A percentile compares a stretch with the other conserved stretches of the same genome.
phyloP scores from a whole-genome alignment of 1,140 invertebrate species.

The Plodia interpunctella region DNA sequence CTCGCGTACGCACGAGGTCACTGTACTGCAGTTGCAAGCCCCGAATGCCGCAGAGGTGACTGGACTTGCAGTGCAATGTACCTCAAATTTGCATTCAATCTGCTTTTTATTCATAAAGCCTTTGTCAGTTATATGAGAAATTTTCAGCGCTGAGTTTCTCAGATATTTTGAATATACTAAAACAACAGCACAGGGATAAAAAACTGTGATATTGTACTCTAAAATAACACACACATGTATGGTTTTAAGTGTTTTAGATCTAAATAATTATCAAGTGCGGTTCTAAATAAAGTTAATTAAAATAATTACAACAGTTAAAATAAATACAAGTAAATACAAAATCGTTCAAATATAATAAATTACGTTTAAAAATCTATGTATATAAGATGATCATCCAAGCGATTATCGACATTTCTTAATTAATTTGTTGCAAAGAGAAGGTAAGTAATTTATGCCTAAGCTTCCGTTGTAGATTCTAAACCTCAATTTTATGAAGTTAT shows the following conservation, averaged over 20 bases:
- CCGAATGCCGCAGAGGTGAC: constrained; percentile 56
- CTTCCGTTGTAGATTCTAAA: too few relatives aligned
- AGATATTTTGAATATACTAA: too few relatives aligned
- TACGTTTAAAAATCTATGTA: too few relatives aligned
- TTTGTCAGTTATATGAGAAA: neutral
- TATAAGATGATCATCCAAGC: neutral
- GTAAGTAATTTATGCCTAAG: neutral
- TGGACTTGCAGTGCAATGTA: constrained; percentile 40
- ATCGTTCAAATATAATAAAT: too few relatives aligned
- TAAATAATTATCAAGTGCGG: too few relatives aligned
- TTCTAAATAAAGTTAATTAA: too few relatives aligned
- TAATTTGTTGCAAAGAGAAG: neutral
- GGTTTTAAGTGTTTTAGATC: too few relatives aligned
- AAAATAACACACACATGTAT: neutral
- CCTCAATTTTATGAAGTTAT: too few relatives aligned
- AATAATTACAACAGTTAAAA: too few relatives aligned
- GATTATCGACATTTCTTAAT: neutral
- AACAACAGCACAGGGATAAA: neutral
- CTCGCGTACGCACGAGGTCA: constrained; percentile 68
- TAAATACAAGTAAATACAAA: too few relatives aligned
- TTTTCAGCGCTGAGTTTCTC: too few relatives aligned
- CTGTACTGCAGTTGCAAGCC: constrained; percentile 70
- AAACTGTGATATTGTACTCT: too few relatives aligned
- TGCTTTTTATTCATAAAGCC: neutral
- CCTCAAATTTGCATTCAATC: neutral